Percentiles rank a stretch among this genome's conserved stretches.
phyloP scores from a whole-genome alignment of 2,113 vertebrate genomes.

The Gallinago paraguaiae region DNA sequence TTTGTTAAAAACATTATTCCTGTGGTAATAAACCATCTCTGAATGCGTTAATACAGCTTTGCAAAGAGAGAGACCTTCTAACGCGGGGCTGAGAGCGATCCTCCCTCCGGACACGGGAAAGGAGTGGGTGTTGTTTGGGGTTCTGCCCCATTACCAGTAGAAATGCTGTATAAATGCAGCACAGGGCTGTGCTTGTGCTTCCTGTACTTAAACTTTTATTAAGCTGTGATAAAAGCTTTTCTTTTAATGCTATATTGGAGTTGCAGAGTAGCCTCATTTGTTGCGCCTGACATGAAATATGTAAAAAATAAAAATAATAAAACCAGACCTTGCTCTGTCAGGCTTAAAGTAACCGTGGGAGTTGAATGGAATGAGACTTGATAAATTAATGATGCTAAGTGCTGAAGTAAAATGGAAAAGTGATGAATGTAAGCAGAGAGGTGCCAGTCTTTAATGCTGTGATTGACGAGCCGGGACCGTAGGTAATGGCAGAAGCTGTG shows the following conservation, averaged over 20 bases:
- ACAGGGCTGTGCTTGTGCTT: neutral
- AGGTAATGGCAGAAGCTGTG: slow-evolving; percentile 8
- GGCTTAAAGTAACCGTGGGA: slow-evolving; percentile 52
- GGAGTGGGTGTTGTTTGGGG: rapidly evolving
- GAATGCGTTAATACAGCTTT: neutral
- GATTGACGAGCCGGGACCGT: neutral
- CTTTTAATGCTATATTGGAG: neutral
- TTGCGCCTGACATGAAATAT: slow-evolving; percentile 33
- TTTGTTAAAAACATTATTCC: neutral
- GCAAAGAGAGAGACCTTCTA: neutral
- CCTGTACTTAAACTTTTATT: neutral
- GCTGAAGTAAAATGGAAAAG: slow-evolving; percentile 41
- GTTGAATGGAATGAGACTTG: slow-evolving; percentile 24
- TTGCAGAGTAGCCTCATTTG: neutral
- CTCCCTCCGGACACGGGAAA: neutral
- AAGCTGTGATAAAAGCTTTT: neutral
- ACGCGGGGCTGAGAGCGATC: neutral
- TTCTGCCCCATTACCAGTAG: neutral
- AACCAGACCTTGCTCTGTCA: slow-evolving; percentile 46
- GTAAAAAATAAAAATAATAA: slow-evolving; percentile 30
- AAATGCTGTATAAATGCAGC: neutral
- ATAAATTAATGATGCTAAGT: slow-evolving; percentile 65
- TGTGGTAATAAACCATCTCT: neutral
- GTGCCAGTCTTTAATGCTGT: slow-evolving; percentile 9
- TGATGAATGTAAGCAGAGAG: slow-evolving; percentile 38